Base-by-base conservation (phyloP, 2,113 vertebrate species). In the Nycticorax nycticorax region DNA sequence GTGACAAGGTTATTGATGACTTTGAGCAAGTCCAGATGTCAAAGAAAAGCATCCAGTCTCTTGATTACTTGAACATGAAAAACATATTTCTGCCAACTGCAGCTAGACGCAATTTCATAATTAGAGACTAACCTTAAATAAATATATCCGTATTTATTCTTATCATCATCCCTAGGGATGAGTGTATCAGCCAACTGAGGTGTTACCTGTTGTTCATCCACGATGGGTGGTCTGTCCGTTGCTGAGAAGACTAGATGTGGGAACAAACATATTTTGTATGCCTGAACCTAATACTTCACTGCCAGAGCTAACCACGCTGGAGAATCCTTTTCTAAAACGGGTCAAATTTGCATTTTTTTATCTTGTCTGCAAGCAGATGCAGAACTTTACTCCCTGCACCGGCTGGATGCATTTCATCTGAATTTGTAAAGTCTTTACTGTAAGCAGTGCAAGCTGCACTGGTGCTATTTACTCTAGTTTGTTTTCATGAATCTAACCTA, bases 201-300 rank as follows among this genome's bases (percentile, higher is more conserved):
- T 15, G 69, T 17, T 39, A 1, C 35, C 8, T 28, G 13, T 12
- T 7, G 19, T 7, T 67, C 3, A 5, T 13, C 26, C 15, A 22
- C 2, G n/a, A 6, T 5, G 47, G 57, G 32, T 23, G 52, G 6
- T 48, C 37, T 37, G 23, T 27, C 10, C 62, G 3, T 23, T 6
- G 35, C 28, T 22, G 73, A 37, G 28, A 19, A 33, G 24, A 10
- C 14, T 1, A 7, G 43, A 11, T 8, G 6, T 30, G 28, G 22
- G n/a, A 43, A 14, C 17, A 23, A 6, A 24, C 41, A 9, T 7
- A 1, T 15, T 56, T 27, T 6, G 8, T 14, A 3, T 6, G 26
- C 7, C 8, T 11, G 35, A 33, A 8, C 10, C 43, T 4, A 14
- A 20, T 5, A 2, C 41, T 28, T 26, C 3, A 28, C 55, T 69